A percentile compares a stretch with the other conserved stretches of the same genome.
Evolutionary conservation across 2,113 vertebrate species (phyloP).

Genomic region (Aythya baeri): DNA sequence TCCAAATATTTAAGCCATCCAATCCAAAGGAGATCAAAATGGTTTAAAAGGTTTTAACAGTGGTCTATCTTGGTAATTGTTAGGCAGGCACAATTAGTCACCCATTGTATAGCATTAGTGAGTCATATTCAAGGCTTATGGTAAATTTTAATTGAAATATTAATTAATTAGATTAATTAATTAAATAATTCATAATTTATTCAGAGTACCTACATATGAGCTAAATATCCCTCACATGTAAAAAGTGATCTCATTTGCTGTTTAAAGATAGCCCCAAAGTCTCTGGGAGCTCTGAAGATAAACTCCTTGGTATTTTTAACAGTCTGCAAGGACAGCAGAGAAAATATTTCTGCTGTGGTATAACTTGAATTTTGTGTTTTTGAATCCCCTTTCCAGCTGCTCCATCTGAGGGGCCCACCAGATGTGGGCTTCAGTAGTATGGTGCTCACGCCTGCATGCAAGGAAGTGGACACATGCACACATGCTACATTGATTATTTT

Average conservation of each 20-base stretch:
- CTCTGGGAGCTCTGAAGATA: not conserved
- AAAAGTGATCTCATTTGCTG: not conserved
- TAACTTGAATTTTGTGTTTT: not conserved
- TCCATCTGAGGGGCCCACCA: not conserved
- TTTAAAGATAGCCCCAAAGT: not conserved
- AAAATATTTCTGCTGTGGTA: not conserved
- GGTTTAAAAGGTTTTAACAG: not conserved
- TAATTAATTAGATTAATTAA: not conserved
- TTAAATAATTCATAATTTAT: not conserved
- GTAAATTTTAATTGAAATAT: not conserved
- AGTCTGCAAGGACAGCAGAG: not conserved
- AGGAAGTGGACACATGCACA: not conserved
- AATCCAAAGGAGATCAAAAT: not conserved
- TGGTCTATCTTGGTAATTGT: not conserved
- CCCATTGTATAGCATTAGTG: not conserved
- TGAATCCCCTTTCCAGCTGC: not conserved
- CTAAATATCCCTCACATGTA: not conserved
- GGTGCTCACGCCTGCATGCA: not conserved
- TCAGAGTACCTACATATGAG: not conserved
- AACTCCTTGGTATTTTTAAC: not conserved
- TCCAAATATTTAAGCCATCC: not conserved
- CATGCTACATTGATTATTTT: not conserved
- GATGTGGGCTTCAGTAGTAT: accelerated
- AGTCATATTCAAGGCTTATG: not conserved
- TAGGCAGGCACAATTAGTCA: not conserved